Conservation (phyloP, 2,797 vertebrate species). For the Prunella strophiata region DNA sequence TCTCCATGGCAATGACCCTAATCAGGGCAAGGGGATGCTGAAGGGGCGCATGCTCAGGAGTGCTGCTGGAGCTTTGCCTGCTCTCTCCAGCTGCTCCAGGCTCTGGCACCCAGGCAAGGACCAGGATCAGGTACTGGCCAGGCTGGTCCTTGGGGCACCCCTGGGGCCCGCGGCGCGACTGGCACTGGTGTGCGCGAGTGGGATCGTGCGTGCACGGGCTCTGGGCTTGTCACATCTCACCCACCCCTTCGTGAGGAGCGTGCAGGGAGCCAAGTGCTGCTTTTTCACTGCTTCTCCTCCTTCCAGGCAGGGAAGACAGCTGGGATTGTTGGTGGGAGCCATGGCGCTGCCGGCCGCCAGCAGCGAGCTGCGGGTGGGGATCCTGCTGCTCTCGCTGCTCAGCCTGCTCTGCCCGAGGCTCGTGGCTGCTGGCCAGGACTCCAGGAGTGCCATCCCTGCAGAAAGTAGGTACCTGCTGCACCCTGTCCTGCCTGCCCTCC, state of each 20-base stretch:
- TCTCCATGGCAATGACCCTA: slow-evolving; percentile 72
- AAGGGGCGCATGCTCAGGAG: slow-evolving; percentile 60
- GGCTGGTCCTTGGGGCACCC: neutral
- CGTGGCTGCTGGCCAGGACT: slow-evolving; percentile 33
- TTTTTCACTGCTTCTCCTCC: neutral
- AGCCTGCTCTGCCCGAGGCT: slow-evolving; percentile 27
- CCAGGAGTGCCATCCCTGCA: slow-evolving; percentile 69
- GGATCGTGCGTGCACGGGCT: fast-evolving
- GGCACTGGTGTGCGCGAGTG: fast-evolving
- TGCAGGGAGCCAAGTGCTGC: neutral
- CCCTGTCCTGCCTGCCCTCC: neutral
- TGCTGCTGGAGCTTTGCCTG: neutral
- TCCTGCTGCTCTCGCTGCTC: slow-evolving; percentile 2
- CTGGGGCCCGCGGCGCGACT: fast-evolving
- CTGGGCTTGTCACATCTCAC: fast-evolving
- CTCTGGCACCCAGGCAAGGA: neutral
- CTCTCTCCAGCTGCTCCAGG: neutral
- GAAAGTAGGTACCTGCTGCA: slow-evolving; percentile 65
- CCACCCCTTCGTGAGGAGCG: neutral
- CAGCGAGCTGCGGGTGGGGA: neutral
- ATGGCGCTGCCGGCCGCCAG: neutral
- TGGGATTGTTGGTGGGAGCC: neutral
- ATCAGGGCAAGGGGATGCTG: slow-evolving; percentile 20
- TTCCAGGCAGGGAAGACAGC: slow-evolving; percentile 34
- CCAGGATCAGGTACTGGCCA: slow-evolving; percentile 36